Evolutionary conservation across 1,140 invertebrate genomes (phyloP).

Genomic region (Drosophila malerkotliana): DNA sequence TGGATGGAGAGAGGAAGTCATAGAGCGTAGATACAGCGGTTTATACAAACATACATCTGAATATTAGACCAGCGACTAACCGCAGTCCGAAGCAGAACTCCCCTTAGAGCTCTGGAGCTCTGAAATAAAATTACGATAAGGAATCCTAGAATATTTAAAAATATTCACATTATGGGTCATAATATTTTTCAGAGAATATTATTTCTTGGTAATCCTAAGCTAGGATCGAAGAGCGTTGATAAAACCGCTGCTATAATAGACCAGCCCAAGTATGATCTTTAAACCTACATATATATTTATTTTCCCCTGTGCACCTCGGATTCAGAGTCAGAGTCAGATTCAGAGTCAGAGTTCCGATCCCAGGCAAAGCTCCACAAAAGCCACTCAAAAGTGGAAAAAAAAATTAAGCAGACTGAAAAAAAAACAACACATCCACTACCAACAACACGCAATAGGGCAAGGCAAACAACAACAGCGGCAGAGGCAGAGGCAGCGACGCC

Average conservation of each 20-base stretch:
- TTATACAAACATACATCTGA: constrained; percentile 7
- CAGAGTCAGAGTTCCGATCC: constrained; percentile 40
- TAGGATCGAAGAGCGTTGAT: too few species aligned
- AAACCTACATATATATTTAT: neutral
- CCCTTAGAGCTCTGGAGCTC: neutral
- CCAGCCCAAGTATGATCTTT: neutral
- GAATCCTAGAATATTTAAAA: neutral
- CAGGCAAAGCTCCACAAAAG: constrained; percentile 72
- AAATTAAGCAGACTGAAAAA: constrained; percentile 77
- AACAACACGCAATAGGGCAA: constrained; percentile 83
- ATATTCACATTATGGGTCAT: neutral
- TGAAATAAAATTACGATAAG: neutral
- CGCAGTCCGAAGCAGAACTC: constrained; percentile 33
- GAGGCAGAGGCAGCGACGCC: constrained; percentile 48
- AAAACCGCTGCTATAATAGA: neutral
- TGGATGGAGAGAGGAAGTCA: constrained; percentile 53
- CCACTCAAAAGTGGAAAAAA: constrained; percentile 71
- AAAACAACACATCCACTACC: constrained; percentile 53
- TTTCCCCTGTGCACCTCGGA: constrained; percentile 9
- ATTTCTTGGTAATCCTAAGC: neutral
- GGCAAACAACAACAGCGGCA: constrained; percentile 74
- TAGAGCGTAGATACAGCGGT: constrained; percentile 58
- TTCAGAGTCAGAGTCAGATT: constrained; percentile 19
- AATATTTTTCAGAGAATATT: neutral
- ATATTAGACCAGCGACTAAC: constrained; percentile 64